These are phyloP conservation scores for Daubentonia madagascariensis DNA, from an alignment of 2,113 vertebrate genomes.

Conservation along the genomic window DNA sequence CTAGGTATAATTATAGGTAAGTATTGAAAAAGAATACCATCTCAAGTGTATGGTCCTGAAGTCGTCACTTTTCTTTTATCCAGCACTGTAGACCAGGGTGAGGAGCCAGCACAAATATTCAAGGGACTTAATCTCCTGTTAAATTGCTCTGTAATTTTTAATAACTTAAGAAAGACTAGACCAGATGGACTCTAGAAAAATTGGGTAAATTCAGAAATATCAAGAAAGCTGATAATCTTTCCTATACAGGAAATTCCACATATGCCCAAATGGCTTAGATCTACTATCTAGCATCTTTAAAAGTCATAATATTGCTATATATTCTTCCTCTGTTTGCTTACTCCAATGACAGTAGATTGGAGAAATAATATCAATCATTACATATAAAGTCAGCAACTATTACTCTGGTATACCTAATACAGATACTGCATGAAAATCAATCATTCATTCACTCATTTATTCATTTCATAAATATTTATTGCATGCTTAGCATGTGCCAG, in stretches of 20 bases:
- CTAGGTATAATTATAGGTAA: constrained; percentile 1
- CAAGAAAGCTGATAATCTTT: not conserved
- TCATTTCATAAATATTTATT: not conserved
- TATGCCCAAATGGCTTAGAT: not conserved
- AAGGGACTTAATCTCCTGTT: not conserved
- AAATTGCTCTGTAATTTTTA: not conserved
- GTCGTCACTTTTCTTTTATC: not conserved
- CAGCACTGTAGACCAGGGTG: not conserved
- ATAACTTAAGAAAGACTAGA: not conserved
- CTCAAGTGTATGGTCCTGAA: not conserved
- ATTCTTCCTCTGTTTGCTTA: not conserved
- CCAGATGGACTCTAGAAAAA: not conserved
- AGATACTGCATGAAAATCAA: not conserved
- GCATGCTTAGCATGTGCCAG: not conserved
- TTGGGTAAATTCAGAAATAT: not conserved
- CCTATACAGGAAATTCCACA: not conserved
- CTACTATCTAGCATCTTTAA: not conserved
- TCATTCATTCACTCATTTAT: not conserved
- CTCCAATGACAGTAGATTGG: not conserved
- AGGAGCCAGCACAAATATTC: not conserved
- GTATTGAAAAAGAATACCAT: not conserved
- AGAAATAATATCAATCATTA: not conserved
- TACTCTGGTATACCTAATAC: not conserved
- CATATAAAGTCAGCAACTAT: not conserved
- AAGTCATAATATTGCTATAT: not conserved